A percentile compares a stretch with the other conserved stretches of the same genome.
phyloP scores from a whole-genome alignment of 2,888 invertebrate genomes.

The Eupithecia subfuscata region DNA sequence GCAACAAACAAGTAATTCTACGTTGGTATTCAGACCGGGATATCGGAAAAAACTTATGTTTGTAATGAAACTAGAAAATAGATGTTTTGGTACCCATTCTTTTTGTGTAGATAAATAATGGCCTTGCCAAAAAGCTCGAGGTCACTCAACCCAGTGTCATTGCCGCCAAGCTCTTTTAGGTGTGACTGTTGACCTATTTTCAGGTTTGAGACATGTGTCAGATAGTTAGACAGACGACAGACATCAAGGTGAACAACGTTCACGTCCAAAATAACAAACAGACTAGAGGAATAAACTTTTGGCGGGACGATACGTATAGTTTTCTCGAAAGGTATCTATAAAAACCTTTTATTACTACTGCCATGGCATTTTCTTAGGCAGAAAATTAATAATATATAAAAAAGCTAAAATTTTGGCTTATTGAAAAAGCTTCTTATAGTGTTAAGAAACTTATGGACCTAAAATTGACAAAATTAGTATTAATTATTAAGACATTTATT shows the following conservation, averaged over 20 bases:
- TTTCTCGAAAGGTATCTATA: not conserved
- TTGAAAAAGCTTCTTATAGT: too few relatives aligned
- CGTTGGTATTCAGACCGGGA: not conserved
- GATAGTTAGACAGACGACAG: constrained; percentile 4
- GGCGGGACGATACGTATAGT: not conserved
- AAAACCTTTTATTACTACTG: too few relatives aligned
- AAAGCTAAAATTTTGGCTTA: too few relatives aligned
- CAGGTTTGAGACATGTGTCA: constrained; percentile 14
- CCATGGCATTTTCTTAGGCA: too few relatives aligned
- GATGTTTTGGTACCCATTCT: not conserved
- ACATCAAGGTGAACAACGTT: constrained; percentile 18
- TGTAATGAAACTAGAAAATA: too few relatives aligned
- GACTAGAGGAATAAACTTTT: constrained; percentile 12
- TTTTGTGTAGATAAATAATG: not conserved
- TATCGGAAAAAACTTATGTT: not conserved
- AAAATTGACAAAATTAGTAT: too few relatives aligned
- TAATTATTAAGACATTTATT: too few relatives aligned
- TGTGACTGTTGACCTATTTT: constrained; percentile 27
- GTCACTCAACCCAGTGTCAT: constrained; percentile 5
- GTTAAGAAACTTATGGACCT: too few relatives aligned
- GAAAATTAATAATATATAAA: not conserved
- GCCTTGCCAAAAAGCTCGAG: constrained; percentile 9
- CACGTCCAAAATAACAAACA: constrained; percentile 22
- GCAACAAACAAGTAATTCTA: not conserved
- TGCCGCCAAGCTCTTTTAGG: constrained; percentile 9